phyloP scores from a whole-genome alignment of 64 coral and sea anemone species.

The Stylophora pistillata region DNA sequence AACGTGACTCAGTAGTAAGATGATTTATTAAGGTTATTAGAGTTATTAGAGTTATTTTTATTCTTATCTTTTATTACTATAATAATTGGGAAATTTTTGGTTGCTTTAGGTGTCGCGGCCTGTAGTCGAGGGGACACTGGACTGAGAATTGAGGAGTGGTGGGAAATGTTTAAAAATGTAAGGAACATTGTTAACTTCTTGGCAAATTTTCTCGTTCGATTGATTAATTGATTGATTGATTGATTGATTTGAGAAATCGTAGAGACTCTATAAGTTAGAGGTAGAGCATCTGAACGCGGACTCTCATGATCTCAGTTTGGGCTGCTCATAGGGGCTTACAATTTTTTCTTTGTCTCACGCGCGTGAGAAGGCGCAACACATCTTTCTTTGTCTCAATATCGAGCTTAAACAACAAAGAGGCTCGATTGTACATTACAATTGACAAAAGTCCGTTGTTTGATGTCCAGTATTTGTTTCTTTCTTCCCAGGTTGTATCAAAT shows the following conservation, averaged over 20 bases:
- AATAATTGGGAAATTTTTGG: background rate
- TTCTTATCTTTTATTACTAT: background rate
- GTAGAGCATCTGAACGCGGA: too few relatives aligned
- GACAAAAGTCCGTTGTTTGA: background rate
- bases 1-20: too few relatives aligned
- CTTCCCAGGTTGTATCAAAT: constrained; percentile 35
- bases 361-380: too few relatives aligned
- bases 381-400: too few relatives aligned
- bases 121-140: constrained; percentile 48
- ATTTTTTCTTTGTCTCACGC: too few relatives aligned
- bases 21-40: too few relatives aligned
- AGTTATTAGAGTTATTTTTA: background rate
- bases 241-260: too few relatives aligned
- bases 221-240: too few relatives aligned
- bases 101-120: background rate
- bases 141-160: constrained; percentile 86
- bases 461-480: background rate
- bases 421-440: background rate
- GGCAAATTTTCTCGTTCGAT: background rate
- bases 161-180: constrained; percentile 86
- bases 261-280: too few relatives aligned
- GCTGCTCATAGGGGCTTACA: too few relatives aligned
- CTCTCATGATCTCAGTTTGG: too few relatives aligned
- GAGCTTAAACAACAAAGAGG: background rate
- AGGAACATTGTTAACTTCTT: background rate